Conservation (phyloP, 2,113 vertebrate species). For the Rhizomys pruinosus region DNA sequence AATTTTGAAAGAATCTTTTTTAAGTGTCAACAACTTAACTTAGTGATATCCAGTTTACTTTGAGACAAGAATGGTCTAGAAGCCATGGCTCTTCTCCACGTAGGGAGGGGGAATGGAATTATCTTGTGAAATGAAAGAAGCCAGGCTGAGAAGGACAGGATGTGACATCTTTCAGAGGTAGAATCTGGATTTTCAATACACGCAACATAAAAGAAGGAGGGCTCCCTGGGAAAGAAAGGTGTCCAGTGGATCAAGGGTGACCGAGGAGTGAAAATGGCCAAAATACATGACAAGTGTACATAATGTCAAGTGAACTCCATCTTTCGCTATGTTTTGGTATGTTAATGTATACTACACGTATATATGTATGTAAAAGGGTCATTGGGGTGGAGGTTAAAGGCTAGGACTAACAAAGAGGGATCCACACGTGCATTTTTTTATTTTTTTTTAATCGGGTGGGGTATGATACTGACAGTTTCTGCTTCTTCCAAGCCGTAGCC, state of each 20-base stretch:
- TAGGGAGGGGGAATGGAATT: accelerated
- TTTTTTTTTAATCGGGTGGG: too few relatives aligned
- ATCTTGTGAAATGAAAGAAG: neutral
- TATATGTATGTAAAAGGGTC: too few relatives aligned
- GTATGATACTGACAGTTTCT: too few relatives aligned
- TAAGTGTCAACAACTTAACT: neutral
- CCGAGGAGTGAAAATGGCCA: neutral
- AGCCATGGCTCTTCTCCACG: neutral
- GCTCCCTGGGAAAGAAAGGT: neutral
- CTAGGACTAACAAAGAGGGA: neutral
- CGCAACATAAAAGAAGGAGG: neutral
- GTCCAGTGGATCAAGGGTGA: neutral
- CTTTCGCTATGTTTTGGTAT: too few relatives aligned
- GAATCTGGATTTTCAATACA: neutral
- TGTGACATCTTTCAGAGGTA: neutral
- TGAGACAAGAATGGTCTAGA: neutral
- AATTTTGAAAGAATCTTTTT: neutral
- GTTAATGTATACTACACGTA: too few relatives aligned
- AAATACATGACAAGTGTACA: neutral
- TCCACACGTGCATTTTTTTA: neutral
- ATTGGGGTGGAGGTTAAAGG: too few relatives aligned
- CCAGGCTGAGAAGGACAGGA: neutral
- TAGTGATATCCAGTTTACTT: neutral
- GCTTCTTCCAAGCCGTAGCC: too few relatives aligned
- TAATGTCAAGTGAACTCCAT: neutral